Conservation (phyloP, 2,797 vertebrate species). For the Cyprinodon diabolis region DNA sequence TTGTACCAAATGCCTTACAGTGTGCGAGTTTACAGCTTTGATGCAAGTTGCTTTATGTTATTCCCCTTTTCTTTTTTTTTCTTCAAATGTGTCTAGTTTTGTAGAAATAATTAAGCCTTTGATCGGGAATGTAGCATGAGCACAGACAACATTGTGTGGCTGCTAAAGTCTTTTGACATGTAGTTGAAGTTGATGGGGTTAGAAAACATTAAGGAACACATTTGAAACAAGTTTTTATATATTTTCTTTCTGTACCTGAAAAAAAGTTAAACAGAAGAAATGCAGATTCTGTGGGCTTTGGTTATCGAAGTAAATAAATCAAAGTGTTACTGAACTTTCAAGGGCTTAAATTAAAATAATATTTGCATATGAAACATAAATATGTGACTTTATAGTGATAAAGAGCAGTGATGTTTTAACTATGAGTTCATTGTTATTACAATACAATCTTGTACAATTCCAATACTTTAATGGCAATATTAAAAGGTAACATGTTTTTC, state of each 20-base stretch:
- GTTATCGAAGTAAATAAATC: neutral
- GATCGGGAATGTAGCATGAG: neutral
- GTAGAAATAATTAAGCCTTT: conserved; percentile 24
- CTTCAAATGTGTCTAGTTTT: conserved; percentile 21
- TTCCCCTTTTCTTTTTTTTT: conserved; percentile 10
- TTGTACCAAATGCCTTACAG: conserved; percentile 3
- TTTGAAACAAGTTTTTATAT: conserved; percentile 1
- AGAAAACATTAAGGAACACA: neutral
- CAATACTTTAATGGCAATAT: neutral
- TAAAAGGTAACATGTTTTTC: too few species aligned
- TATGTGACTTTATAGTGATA: neutral
- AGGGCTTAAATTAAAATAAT: neutral
- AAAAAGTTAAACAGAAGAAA: neutral
- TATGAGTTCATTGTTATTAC: neutral
- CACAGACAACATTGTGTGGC: neutral
- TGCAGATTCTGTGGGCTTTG: neutral
- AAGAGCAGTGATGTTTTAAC: neutral
- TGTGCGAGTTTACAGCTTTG: conserved; percentile 20
- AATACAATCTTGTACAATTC: neutral
- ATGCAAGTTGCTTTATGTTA: conserved; percentile 31
- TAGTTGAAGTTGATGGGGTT: conserved; percentile 12
- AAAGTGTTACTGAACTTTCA: neutral
- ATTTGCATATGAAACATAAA: too few species aligned
- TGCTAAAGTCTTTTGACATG: conserved; percentile 1
- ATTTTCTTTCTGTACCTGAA: neutral